These are phyloP conservation scores for Aegotheles bennettii DNA, from an alignment of 2,113 vertebrate genomes.

Conservation along the genomic window DNA sequence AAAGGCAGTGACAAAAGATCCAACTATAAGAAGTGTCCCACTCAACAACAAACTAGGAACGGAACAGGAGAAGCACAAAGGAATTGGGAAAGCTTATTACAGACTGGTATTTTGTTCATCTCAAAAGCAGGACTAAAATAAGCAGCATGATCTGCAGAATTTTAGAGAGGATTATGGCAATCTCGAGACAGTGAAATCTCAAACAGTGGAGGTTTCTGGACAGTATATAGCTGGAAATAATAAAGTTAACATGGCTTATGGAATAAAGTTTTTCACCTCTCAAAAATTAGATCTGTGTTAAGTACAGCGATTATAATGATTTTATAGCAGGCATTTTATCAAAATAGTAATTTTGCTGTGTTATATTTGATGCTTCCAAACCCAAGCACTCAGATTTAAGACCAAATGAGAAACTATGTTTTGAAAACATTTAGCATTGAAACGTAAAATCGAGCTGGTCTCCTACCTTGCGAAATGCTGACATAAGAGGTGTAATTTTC, in stretches of 20 bases:
- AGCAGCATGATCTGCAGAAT: background rate
- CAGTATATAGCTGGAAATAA: background rate
- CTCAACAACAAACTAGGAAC: background rate
- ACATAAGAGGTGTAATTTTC: slow-evolving; percentile 98
- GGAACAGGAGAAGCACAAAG: background rate
- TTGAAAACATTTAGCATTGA: background rate
- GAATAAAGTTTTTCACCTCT: background rate
- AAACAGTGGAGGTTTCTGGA: background rate
- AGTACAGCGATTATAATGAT: background rate
- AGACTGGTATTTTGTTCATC: background rate
- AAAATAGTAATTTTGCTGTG: background rate
- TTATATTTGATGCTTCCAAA: background rate
- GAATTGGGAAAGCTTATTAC: background rate
- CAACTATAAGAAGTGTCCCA: background rate
- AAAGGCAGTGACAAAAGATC: background rate
- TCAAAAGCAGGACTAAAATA: background rate
- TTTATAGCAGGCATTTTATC: background rate
- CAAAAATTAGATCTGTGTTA: background rate
- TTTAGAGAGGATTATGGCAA: background rate
- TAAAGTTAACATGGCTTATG: background rate
- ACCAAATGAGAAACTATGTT: background rate
- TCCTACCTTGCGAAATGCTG: slow-evolving; percentile 94
- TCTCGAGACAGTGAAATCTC: background rate
- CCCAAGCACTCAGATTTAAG: background rate
- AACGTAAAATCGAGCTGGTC: background rate